Evolutionary conservation across 2,888 invertebrate genomes (phyloP).

Genomic region (Rotaria sp.): DNA sequence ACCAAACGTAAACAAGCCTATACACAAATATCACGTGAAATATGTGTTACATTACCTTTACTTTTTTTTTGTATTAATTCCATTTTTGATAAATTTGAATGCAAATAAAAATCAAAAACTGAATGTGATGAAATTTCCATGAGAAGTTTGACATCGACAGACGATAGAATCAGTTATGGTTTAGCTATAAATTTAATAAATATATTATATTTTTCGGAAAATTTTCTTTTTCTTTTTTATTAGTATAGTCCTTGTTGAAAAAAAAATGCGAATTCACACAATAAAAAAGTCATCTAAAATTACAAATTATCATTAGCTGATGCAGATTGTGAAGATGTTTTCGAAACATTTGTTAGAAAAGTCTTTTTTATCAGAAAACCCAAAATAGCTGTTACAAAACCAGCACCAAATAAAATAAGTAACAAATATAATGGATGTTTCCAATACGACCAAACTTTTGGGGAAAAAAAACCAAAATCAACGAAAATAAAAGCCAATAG

Average conservation of each 20-base stretch:
- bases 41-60: too few species aligned
- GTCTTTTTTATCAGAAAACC: background rate
- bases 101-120: background rate
- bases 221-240: too few species aligned
- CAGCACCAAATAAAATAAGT: background rate
- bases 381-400: background rate
- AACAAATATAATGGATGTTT: background rate
- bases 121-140: background rate
- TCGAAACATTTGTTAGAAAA: background rate
- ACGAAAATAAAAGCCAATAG: background rate
- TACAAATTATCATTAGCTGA: background rate
- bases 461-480: slow-evolving; percentile 10
- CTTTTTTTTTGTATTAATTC: background rate
- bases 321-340: background rate
- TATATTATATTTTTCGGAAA: too few species aligned
- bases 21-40: too few species aligned
- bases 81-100: background rate
- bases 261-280: background rate
- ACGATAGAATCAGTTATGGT: too few species aligned
- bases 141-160: background rate
- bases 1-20: too few species aligned
- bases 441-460: background rate
- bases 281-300: background rate
- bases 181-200: too few species aligned
- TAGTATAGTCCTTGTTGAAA: background rate